phyloP scores from a whole-genome alignment of 2,113 vertebrate genomes.

The Triplophysa siluroides region DNA sequence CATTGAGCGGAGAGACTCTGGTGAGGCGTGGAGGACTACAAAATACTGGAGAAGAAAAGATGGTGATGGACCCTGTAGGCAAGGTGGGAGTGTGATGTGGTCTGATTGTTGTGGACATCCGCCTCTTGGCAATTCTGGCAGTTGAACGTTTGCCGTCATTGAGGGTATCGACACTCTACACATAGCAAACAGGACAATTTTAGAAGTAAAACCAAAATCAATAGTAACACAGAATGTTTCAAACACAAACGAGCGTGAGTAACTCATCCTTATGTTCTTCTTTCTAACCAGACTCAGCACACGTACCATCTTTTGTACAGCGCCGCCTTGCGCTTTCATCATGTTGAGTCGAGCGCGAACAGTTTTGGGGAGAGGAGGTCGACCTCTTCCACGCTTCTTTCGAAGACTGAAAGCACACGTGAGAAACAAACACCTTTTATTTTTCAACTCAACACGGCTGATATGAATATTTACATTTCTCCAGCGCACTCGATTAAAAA shows the following conservation, averaged over 20 bases:
- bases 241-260: too few species aligned
- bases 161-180: background rate
- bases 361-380: constrained; percentile 71
- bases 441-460: background rate
- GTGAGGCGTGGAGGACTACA: constrained; percentile 44
- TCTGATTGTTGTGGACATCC: constrained; percentile 1
- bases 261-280: background rate
- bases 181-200: background rate
- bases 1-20: background rate
- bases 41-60: constrained; percentile 43
- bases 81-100: constrained; percentile 1
- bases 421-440: background rate
- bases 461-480: background rate
- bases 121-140: constrained; percentile 2
- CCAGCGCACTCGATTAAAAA: too few species aligned
- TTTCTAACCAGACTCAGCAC: background rate
- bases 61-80: background rate
- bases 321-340: constrained; percentile 67
- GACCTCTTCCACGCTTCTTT: constrained; percentile 74
- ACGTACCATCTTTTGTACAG: constrained; percentile 49
- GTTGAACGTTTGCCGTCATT: background rate
- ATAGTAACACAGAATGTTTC: too few species aligned
- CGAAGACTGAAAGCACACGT: constrained; percentile 63
- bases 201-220: background rate
- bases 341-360: constrained; percentile 69